Evolutionary conservation across 2,113 vertebrate species (phyloP), one percentile per base, ranked within the genome.

Genomic region (Camelus dromedarius): DNA sequence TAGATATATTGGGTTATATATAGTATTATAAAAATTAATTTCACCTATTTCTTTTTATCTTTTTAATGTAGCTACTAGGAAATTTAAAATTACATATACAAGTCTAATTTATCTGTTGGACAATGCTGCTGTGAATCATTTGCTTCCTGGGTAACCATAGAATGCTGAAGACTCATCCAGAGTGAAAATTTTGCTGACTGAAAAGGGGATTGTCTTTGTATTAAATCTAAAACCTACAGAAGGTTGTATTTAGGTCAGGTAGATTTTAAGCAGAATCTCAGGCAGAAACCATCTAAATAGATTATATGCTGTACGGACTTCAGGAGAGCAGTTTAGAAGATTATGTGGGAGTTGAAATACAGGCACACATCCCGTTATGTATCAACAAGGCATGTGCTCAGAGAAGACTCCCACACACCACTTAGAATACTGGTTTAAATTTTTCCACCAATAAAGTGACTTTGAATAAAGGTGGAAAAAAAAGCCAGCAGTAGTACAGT

Each of bases 331-430:
- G 75, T 96, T 93, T 89, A 95, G 64, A 83, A 90, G 60, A 93
- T 81, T 83, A 69, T 60, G 86, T 96, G 93, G 95, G 96, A 81
- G 92, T 96, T 91, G 91, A 96, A 96, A 96, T 96, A 92, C 85
- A 95, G 95, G 91, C 79, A 95, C 54, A 97, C 84, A 93, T 83
- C 89, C 64, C 56, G 48, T 93, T 95, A 83, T 96, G 87, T 97
- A 89, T 95, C 96, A 96, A 96, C 73, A 96, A 97, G 96, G 91
- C 95, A 75, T 72, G 60, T 93, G 79, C 89, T 90, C 86, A 89
- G 91, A 76, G 56, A 96, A 80, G 72, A 94, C 94, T 80, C 98
- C 91, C 83, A 97, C 97, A 88, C 66, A 96, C 35, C 38, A 96
- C 69, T 96, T 89, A 98, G 89, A 95, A 98, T 58, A 67, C 69